Evolutionary conservation across 2,888 invertebrate species (phyloP), one percentile per base, ranked within the genome.

Genomic region (Mellilla xanthometata): DNA sequence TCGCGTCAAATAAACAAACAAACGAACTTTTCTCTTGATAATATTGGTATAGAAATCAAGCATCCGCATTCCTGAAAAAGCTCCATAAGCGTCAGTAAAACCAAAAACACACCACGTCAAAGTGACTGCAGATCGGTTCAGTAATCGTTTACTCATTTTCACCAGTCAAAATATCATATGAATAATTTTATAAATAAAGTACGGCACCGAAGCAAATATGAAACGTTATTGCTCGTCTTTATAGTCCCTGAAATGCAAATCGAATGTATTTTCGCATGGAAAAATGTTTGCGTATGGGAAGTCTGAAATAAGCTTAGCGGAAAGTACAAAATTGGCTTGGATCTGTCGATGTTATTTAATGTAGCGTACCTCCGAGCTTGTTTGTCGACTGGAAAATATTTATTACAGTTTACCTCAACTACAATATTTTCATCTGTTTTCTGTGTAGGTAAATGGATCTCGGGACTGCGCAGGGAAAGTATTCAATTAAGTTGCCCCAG

Each of bases 301-400:
- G 72, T 75, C 76, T 75, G 74, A 73, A 83, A 84, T 82, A 76
- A 81, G 84, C 81, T 82, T 79, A 79, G 72, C 70, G 75, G 72
- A 75, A 79, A 80, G 76, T 76, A 76, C 72, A 77, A 77, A 81
- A 85, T 83, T 82, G 85, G 81, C 81, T 79, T 65, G 74, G 78
- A 81, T 83, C 79, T 76, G 81, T 81, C 81, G 81, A 84, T 84
- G 81, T 82, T 81, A 85, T 81, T 83, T 82, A 84, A 85, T 80
- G 81, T 82, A 76, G 68, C 76, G 72, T 65, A 64, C 73, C 72
- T 74, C 64, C 65, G 68, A 77, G 76, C 72, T 73, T 81, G 75
- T 81, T 81, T 81, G 78, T 78, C 72, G 74, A 75, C 72, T 76
- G 79, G 76, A 81, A 81, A 79, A 81, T 78, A 79, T 81, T 78